Evolutionary conservation across 1,140 invertebrate genomes (phyloP).

Genomic region (Bombus turneri): DNA sequence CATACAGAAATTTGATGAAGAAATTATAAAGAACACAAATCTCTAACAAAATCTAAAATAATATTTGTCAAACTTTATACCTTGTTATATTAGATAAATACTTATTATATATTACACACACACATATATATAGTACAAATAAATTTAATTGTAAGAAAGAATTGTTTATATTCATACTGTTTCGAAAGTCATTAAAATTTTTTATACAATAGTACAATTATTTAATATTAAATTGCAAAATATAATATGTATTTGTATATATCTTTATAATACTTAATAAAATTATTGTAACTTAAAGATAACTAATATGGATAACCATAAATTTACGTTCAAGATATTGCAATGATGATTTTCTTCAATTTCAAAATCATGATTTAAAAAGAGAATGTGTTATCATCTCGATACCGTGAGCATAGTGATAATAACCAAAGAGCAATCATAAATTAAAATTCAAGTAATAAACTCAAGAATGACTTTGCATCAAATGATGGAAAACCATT

Average conservation of each 20-base stretch:
- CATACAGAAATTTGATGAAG: background rate
- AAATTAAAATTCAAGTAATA: background rate
- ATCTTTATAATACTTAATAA: background rate
- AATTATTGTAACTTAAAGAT: background rate
- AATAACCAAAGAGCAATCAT: background rate
- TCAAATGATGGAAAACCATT: background rate
- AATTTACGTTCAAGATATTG: background rate
- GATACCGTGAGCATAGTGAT: constrained; percentile 8
- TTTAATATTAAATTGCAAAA: background rate
- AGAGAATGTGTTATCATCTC: background rate
- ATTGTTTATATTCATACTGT: background rate
- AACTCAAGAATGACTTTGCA: background rate
- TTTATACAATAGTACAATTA: background rate
- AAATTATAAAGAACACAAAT: background rate
- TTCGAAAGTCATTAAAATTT: background rate
- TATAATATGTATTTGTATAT: background rate
- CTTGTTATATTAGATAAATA: background rate
- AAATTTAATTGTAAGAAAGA: background rate
- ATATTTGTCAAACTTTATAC: background rate
- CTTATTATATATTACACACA: background rate
- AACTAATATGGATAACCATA: background rate
- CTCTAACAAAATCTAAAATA: background rate
- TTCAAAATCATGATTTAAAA: background rate
- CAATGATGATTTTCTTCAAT: background rate
- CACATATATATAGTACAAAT: background rate